Conservation (phyloP, 1,140 invertebrate genomes). For the Lysiphlebus fabarum region DNA sequence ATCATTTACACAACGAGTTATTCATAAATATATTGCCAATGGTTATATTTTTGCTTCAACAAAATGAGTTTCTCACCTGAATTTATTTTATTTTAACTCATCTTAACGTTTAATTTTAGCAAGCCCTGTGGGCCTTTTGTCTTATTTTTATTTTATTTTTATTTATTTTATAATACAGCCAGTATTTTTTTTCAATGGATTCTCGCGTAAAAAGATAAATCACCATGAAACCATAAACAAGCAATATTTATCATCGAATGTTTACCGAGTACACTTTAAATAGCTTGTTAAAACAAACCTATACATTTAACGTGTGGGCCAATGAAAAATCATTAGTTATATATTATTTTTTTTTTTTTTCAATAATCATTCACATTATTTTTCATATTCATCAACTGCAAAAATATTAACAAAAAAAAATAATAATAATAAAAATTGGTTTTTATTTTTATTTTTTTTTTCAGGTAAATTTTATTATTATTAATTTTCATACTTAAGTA, state of each 20-base stretch:
- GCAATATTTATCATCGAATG: conserved; percentile 55
- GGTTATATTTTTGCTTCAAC: conserved; percentile 15
- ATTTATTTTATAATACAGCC: background rate
- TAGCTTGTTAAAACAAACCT: conserved; percentile 58
- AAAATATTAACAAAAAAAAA: background rate
- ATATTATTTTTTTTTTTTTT: conserved; percentile 17
- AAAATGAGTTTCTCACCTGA: conserved; percentile 22
- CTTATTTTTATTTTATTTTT: background rate
- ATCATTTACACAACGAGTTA: too few species aligned
- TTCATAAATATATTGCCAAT: background rate
- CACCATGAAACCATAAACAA: conserved; percentile 54
- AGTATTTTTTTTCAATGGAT: conserved; percentile 1
- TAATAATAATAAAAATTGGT: too few species aligned
- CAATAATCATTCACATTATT: conserved; percentile 6
- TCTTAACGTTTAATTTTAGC: conserved; percentile 23
- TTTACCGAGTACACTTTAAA: conserved; percentile 58
- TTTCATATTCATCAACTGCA: background rate
- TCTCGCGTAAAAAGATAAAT: conserved; percentile 50
- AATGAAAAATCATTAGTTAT: too few species aligned
- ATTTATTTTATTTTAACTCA: conserved; percentile 26
- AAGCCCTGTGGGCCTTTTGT: conserved; percentile 9
- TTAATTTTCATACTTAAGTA: too few species aligned
- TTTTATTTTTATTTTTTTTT: too few species aligned
- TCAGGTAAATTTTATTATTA: too few species aligned
- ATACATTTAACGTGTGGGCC: conserved; percentile 35